Conservation (phyloP, 2,113 vertebrate species). For the Guaruba guarouba region DNA sequence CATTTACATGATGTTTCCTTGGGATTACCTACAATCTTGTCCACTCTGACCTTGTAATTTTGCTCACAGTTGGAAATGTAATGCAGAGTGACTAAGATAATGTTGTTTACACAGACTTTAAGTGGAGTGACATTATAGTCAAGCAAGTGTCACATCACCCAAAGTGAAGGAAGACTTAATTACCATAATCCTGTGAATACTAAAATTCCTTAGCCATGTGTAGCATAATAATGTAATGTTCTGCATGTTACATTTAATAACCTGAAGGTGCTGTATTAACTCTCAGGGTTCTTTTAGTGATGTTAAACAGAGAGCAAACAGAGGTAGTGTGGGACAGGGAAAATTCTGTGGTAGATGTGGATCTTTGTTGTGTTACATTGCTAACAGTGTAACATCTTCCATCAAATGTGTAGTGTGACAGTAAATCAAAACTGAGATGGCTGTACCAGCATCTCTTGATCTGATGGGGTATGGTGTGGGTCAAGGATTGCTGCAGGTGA, state of each 20-base stretch:
- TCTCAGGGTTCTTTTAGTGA: not conserved
- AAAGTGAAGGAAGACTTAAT: conserved; percentile 84
- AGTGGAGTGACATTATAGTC: conserved; percentile 87
- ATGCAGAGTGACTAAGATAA: conserved; percentile 83
- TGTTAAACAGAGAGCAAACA: conserved; percentile 12
- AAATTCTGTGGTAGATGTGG: not conserved
- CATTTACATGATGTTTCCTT: conserved; percentile 77
- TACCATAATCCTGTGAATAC: conserved; percentile 83
- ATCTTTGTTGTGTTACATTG: not conserved
- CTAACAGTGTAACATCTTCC: not conserved
- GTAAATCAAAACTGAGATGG: not conserved
- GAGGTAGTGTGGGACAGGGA: not conserved
- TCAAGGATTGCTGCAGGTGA: conserved; percentile 18
- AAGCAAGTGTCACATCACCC: conserved; percentile 83
- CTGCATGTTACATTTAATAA: conserved; percentile 70
- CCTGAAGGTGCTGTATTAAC: conserved; percentile 42
- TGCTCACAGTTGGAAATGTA: conserved; percentile 80
- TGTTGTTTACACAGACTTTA: conserved; percentile 88
- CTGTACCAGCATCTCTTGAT: not conserved
- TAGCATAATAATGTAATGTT: conserved; percentile 81
- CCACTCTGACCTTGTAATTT: conserved; percentile 84
- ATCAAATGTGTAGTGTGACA: not conserved
- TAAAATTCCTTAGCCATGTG: conserved; percentile 79
- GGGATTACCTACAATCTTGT: conserved; percentile 77
- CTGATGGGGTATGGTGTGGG: not conserved